Evolutionary conservation across 2,797 vertebrate species (phyloP).

Genomic region (Tragelaphus oryx): DNA sequence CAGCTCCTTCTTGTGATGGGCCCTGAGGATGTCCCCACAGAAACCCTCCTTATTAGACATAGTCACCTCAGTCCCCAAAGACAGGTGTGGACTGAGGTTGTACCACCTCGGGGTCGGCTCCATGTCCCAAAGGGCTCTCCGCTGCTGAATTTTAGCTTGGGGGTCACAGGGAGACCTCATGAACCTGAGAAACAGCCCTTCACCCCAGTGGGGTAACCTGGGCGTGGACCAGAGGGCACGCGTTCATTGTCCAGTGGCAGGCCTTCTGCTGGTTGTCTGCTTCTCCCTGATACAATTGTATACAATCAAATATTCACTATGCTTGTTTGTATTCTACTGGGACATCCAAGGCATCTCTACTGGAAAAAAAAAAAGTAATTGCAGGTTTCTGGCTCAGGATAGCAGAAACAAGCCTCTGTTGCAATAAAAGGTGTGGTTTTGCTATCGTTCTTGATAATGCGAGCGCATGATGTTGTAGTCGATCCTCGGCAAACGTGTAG

Average conservation of each 20-base stretch:
- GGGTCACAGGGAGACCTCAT: neutral
- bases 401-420: neutral
- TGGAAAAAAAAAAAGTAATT: neutral
- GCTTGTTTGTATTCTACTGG: neutral
- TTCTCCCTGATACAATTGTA: neutral
- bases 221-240: neutral
- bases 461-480: neutral
- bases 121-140: neutral
- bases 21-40: too few species aligned
- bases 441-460: neutral
- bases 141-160: neutral
- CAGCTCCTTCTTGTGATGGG: neutral
- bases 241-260: neutral
- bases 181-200: neutral
- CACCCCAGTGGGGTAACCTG: neutral
- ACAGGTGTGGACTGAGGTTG: neutral
- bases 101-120: accelerated
- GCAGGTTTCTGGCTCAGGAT: neutral
- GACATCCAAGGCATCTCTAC: neutral
- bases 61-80: neutral
- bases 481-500: accelerated
- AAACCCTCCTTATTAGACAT: neutral
- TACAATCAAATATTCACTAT: neutral
- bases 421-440: neutral
- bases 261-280: neutral